A percentile compares a stretch with the other conserved stretches of the same genome.
These are phyloP conservation scores for Saxidomus purpurata DNA, from an alignment of 1,140 invertebrate genomes.

Conservation along the genomic window DNA sequence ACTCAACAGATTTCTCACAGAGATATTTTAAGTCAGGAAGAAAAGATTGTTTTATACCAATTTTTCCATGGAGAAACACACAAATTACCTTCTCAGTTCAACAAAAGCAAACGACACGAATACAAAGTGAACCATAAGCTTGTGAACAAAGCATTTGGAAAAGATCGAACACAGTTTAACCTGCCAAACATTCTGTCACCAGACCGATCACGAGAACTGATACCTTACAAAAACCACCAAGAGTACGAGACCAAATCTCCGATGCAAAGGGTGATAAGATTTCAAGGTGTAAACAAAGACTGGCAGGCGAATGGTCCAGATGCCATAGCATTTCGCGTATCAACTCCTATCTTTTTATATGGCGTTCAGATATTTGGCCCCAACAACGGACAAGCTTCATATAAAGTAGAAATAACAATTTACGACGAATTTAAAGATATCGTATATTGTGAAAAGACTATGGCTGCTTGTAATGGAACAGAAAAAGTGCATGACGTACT, in stretches of 20 bases:
- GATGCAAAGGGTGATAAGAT: slow-evolving; percentile 17
- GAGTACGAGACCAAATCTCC: background rate
- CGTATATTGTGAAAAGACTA: background rate
- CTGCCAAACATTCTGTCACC: background rate
- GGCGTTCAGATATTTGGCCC: slow-evolving; percentile 50
- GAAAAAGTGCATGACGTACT: slow-evolving; percentile 29
- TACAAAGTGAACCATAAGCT: background rate
- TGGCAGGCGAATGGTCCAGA: slow-evolving; percentile 46
- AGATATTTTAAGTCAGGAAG: slow-evolving; percentile 42
- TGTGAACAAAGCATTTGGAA: background rate
- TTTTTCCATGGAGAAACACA: slow-evolving; percentile 37
- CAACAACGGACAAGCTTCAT: background rate
- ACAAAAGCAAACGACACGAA: background rate
- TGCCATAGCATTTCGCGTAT: slow-evolving; percentile 46
- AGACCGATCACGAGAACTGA: no score
- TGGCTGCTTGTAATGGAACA: background rate
- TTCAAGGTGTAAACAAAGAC: background rate
- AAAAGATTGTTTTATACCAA: slow-evolving; percentile 48
- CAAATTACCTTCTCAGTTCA: slow-evolving; percentile 20
- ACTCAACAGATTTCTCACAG: slow-evolving; percentile 16
- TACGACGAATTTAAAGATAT: slow-evolving; percentile 13
- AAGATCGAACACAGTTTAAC: no score
- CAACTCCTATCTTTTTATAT: slow-evolving; percentile 14
- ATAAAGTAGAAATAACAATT: slow-evolving; percentile 13
- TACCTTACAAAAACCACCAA: background rate